Conservation (phyloP, 2,797 vertebrate species). For the Phoeniculus purpureus region DNA sequence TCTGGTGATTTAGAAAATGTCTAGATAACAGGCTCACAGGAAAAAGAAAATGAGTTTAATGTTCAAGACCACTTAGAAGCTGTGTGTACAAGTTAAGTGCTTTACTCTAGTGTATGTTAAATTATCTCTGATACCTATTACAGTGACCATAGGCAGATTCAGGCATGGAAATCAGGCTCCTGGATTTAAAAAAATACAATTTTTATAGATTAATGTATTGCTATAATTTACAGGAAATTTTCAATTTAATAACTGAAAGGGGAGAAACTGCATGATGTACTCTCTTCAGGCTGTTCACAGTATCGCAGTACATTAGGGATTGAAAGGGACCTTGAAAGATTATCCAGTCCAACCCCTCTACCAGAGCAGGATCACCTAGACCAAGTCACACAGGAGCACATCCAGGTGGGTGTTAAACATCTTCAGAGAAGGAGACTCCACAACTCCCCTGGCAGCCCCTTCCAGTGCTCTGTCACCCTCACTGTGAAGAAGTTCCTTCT, state of each 20-base stretch:
- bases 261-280: background rate
- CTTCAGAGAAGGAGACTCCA: too few relatives aligned
- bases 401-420: too few relatives aligned
- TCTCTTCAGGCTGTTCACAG: background rate
- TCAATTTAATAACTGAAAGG: background rate
- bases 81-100: background rate
- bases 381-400: too few relatives aligned
- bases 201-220: background rate
- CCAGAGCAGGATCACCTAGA: too few relatives aligned
- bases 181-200: background rate
- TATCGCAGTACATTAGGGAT: too few relatives aligned
- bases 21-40: conserved; percentile 32
- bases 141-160: background rate
- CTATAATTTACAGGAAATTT: background rate
- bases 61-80: conserved; percentile 24
- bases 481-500: too few relatives aligned
- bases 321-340: too few relatives aligned
- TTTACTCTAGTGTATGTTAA: background rate
- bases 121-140: background rate
- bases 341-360: too few relatives aligned
- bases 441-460: too few relatives aligned
- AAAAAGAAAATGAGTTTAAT: conserved; percentile 29
- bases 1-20: conserved; percentile 47
- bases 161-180: conserved; percentile 1
- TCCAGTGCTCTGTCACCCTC: too few relatives aligned